Evolutionary conservation across 2,888 invertebrate genomes (phyloP).

Genomic region (Eueremaeus valkanovi): DNA sequence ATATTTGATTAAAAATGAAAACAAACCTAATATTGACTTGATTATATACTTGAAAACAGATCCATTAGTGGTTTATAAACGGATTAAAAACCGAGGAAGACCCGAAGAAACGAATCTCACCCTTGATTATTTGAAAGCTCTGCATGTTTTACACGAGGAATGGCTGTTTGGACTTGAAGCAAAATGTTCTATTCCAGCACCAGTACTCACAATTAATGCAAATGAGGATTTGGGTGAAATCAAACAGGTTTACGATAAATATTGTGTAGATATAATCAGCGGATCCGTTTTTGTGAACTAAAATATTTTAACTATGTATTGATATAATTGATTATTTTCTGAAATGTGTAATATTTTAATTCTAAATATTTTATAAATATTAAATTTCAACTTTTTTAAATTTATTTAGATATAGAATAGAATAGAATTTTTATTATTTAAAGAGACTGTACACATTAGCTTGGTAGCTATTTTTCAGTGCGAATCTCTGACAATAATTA

Average conservation of each 20-base stretch:
- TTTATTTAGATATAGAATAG: too few species aligned
- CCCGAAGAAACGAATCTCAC: slow-evolving; percentile 76
- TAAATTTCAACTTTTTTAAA: too few species aligned
- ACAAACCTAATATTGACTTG: slow-evolving; percentile 69
- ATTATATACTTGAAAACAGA: slow-evolving; percentile 74
- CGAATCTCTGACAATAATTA: too few species aligned
- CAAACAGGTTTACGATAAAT: not conserved
- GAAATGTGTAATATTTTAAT: too few species aligned
- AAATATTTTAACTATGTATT: too few species aligned
- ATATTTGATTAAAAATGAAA: slow-evolving; percentile 64
- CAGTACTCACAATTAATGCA: slow-evolving; percentile 38
- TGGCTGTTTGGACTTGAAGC: slow-evolving; percentile 54
- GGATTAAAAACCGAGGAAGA: slow-evolving; percentile 70
- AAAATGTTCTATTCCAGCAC: slow-evolving; percentile 38
- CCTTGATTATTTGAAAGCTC: slow-evolving; percentile 69
- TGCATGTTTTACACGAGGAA: slow-evolving; percentile 68
- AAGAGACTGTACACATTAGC: too few species aligned
- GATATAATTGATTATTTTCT: too few species aligned
- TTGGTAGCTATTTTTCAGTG: too few species aligned
- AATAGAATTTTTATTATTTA: too few species aligned
- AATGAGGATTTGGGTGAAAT: slow-evolving; percentile 10
- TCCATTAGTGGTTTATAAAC: slow-evolving; percentile 67
- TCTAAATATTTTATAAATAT: too few species aligned
- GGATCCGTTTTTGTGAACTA: not conserved
- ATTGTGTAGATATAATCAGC: not conserved